Evolutionary conservation across 2,113 vertebrate genomes (phyloP), one percentile per base, ranked within the genome.

Genomic region (Clarias batrachus): DNA sequence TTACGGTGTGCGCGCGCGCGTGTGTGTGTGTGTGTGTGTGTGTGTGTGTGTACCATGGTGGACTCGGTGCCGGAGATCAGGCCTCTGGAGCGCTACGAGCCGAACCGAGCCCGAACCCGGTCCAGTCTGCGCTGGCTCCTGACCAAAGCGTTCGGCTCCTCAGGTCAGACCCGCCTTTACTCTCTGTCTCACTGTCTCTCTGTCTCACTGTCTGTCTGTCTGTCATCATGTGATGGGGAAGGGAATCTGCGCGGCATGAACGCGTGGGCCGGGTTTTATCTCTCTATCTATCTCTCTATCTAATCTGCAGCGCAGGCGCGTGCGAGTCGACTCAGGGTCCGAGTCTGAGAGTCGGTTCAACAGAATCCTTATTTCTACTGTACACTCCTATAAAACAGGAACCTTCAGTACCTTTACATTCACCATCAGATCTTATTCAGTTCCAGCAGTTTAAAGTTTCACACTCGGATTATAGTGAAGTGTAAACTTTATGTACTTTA

Each of bases 111-210:
- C 83, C 96, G 95, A 93, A 95, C 94, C 87, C 91, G 96, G 87
- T 96, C 96, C 88, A 96, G 96, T 90, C 90, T 97, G 85, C 95
- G 96, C 81, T 98, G 97, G 97, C 94, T 97, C 89, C 93, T 97
- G 86, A 92, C 93, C 83, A 95, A 94, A 85, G 94, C 94, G 37
- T 96, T 94, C 92, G 96, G 95, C 85, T 93, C 94, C 91, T 94
- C 94, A 96, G 97, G 97, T 97, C 94, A 76, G 68, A 63, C 48
- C 33, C 57, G 21, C 25, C 11, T 25, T 30, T 27, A 81, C 14
- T 71, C 8, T 37, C 27, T 6, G 7, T 23, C 59, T 37, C 2
- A 2, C 33, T 37, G 33, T 41, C 48, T 48, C 7, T 48, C 48
- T 48, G 48, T 48, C 48, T 37, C 2, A 2, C 33, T 37, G 33